Conservation (phyloP, 2,888 invertebrate genomes). For the Agriotes lineatus region DNA sequence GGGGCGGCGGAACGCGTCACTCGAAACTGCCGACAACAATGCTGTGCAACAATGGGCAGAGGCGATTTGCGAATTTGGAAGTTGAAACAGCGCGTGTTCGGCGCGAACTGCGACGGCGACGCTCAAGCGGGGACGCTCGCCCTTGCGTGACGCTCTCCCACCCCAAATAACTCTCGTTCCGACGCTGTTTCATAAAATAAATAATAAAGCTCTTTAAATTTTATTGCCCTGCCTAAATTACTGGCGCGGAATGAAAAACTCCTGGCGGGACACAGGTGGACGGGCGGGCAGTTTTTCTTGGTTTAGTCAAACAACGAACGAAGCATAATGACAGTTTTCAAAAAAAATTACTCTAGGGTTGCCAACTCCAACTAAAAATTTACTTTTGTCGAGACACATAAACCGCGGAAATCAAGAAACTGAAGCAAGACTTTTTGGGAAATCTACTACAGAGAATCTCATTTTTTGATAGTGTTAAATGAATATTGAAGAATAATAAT, state of each 20-base stretch:
- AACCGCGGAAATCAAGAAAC: no score
- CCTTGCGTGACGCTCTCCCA: conserved; percentile 48
- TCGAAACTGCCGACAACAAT: conserved; percentile 23
- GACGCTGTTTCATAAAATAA: conserved; percentile 48
- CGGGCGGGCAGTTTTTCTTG: neutral
- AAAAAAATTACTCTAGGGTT: no score
- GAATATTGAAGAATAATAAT: no score
- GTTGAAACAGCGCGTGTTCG: conserved; percentile 48
- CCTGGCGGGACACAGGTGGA: neutral
- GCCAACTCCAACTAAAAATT: no score
- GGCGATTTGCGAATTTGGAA: conserved; percentile 29
- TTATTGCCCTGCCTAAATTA: conserved; percentile 26
- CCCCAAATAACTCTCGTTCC: conserved; percentile 37
- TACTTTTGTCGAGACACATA: no score
- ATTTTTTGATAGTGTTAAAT: no score
- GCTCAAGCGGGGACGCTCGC: conserved; percentile 51
- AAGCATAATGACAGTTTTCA: no score
- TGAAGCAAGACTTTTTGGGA: no score
- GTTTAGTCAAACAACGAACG: no score
- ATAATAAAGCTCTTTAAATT: conserved; percentile 40
- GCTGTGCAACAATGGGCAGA: conserved; percentile 17
- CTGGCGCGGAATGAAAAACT: neutral
- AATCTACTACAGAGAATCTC: no score
- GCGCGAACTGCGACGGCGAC: conserved; percentile 51
- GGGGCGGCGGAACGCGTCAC: conserved; percentile 2